Conservation (phyloP, 2,888 invertebrate species). For the Limnephilus rhombicus region DNA sequence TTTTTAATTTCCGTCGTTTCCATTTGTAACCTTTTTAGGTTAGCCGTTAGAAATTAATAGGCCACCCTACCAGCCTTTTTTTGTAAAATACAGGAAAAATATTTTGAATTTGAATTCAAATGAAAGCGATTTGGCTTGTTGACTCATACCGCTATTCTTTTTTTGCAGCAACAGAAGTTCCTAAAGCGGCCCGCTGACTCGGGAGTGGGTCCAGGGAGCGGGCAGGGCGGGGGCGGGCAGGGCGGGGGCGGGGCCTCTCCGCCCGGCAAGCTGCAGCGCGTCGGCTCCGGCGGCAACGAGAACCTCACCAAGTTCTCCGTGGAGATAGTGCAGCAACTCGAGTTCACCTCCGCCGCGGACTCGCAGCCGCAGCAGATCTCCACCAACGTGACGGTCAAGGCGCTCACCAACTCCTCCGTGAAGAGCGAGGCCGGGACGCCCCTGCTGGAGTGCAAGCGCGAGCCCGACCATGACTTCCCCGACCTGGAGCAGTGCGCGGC, state of each 20-base stretch:
- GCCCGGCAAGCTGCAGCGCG: slow-evolving; percentile 85
- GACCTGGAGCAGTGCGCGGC: slow-evolving; percentile 91
- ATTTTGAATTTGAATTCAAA: neutral
- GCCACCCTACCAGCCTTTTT: neutral
- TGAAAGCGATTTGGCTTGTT: neutral
- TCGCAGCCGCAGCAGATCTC: slow-evolving; percentile 93
- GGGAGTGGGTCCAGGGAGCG: slow-evolving; percentile 74
- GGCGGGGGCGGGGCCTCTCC: slow-evolving; percentile 83
- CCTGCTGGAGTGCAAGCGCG: slow-evolving; percentile 87
- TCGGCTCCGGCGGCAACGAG: slow-evolving; percentile 73
- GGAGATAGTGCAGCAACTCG: slow-evolving; percentile 94
- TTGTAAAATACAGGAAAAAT: neutral
- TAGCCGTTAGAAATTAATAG: neutral
- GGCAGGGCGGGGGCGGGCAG: slow-evolving; percentile 71
- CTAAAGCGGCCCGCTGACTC: slow-evolving; percentile 84
- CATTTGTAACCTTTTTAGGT: neutral
- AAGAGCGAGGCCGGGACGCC: slow-evolving; percentile 76
- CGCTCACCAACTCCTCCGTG: slow-evolving; percentile 83
- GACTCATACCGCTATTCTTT: slow-evolving; percentile 30
- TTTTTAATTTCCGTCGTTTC: neutral
- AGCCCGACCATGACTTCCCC: slow-evolving; percentile 92
- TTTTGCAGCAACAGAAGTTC: slow-evolving; percentile 89
- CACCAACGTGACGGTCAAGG: slow-evolving; percentile 94
- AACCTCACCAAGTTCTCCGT: slow-evolving; percentile 88
- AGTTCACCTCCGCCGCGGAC: slow-evolving; percentile 92